A percentile compares a stretch with the other conserved stretches of the same genome.
Evolutionary conservation across 2,888 invertebrate species (phyloP).

Genomic region (Mycalesis mineus): DNA sequence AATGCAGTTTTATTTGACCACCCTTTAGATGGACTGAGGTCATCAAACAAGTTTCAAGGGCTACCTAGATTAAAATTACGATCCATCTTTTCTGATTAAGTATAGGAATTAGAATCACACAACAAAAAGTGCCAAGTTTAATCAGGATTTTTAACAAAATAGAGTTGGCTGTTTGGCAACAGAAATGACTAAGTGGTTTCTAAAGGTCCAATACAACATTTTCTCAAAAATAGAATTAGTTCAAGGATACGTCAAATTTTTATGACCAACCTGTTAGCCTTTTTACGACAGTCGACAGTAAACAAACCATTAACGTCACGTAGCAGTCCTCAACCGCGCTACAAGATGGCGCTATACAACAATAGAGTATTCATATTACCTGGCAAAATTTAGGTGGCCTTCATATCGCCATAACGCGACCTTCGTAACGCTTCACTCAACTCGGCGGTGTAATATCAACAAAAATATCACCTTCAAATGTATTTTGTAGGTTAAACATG

Average conservation of each 20-base stretch:
- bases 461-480: conserved; percentile 78
- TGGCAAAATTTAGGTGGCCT: conserved; percentile 48
- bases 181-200: too few relatives aligned
- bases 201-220: too few relatives aligned
- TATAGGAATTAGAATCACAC: too few relatives aligned
- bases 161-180: too few relatives aligned
- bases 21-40: too few relatives aligned
- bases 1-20: too few relatives aligned
- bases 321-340: conserved; percentile 17
- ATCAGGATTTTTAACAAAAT: too few relatives aligned
- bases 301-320: conserved; percentile 21
- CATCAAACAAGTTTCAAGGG: too few relatives aligned
- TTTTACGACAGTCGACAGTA: conserved; percentile 18
- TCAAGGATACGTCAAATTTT: not conserved
- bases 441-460: conserved; percentile 66
- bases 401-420: conserved; percentile 34
- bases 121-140: too few relatives aligned
- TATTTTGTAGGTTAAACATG: conserved; percentile 77
- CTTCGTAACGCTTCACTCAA: conserved; percentile 34
- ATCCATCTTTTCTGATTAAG: too few relatives aligned
- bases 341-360: conserved; percentile 60
- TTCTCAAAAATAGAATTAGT: conserved; percentile 43
- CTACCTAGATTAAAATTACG: too few relatives aligned
- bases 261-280: conserved; percentile 21
- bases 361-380: conserved; percentile 45